Conservation (phyloP, 1,140 invertebrate genomes). For the Bilobella aurantiaca region DNA sequence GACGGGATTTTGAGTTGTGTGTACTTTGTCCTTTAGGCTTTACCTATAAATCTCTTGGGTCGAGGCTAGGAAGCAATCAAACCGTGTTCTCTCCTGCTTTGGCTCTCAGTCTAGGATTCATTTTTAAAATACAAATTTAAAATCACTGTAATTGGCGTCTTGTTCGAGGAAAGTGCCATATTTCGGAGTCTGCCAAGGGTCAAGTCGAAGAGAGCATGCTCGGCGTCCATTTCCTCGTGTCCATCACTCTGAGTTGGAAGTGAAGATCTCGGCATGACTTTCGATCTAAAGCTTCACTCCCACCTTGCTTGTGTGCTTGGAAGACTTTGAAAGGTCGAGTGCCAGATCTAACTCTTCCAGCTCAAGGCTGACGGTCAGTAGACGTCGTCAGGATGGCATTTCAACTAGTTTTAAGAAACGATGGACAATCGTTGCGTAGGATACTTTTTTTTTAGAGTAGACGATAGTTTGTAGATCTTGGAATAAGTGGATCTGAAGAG, state of each 20-base stretch:
- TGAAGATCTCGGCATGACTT: constrained; percentile 54
- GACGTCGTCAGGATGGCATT: neutral
- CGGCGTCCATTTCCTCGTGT: constrained; percentile 16
- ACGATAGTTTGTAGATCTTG: neutral
- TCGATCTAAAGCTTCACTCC: constrained; percentile 25
- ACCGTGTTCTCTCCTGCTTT: too few relatives aligned
- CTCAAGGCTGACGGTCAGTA: constrained; percentile 42
- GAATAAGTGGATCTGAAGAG: constrained; percentile 39
- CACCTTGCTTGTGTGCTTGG: too few relatives aligned
- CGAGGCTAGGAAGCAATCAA: too few relatives aligned
- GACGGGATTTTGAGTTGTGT: constrained; percentile 1
- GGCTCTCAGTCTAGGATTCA: too few relatives aligned
- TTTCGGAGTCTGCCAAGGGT: too few relatives aligned
- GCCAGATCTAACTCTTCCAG: constrained; percentile 72
- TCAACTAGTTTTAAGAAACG: neutral
- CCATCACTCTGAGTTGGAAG: constrained; percentile 53
- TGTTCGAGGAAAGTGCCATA: too few relatives aligned
- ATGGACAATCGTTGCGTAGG: neutral
- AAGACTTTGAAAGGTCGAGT: constrained; percentile 38
- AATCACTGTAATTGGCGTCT: too few relatives aligned
- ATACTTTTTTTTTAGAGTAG: neutral
- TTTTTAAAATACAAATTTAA: too few relatives aligned
- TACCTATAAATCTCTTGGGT: constrained; percentile 30
- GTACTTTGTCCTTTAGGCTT: constrained; percentile 24
- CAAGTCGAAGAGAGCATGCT: too few relatives aligned